Conservation (phyloP, 2,888 invertebrate genomes). For the Oxycera nigricornis region DNA sequence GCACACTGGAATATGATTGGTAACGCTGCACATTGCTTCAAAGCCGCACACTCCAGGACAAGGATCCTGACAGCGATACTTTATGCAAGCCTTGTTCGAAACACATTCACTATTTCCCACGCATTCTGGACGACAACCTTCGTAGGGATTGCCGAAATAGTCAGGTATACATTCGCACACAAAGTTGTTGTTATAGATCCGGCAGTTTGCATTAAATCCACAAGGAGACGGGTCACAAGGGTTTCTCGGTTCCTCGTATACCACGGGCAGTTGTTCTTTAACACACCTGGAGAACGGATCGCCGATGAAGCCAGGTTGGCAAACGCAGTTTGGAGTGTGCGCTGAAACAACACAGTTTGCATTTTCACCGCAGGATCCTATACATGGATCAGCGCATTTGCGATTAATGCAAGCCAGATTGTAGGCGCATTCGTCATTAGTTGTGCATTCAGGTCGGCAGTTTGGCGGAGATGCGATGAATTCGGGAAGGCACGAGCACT, state of each 20-base stretch:
- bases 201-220: constrained; percentile 73
- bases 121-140: constrained; percentile 83
- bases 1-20: constrained; percentile 74
- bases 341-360: constrained; percentile 77
- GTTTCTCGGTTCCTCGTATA: constrained; percentile 60
- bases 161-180: constrained; percentile 70
- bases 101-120: constrained; percentile 86
- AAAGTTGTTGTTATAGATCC: constrained; percentile 63
- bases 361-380: constrained; percentile 78
- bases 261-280: constrained; percentile 12
- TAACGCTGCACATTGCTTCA: constrained; percentile 78
- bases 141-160: constrained; percentile 78
- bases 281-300: constrained; percentile 76
- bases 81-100: constrained; percentile 80
- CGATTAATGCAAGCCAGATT: constrained; percentile 74
- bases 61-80: constrained; percentile 83
- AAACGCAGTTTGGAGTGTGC: constrained; percentile 78
- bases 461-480: constrained; percentile 76
- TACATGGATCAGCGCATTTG: constrained; percentile 78
- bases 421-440: constrained; percentile 73
- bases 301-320: constrained; percentile 70
- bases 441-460: constrained; percentile 75
- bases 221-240: constrained; percentile 77
- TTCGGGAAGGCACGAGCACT: constrained; percentile 72
- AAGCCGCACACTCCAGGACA: constrained; percentile 83